Evolutionary conservation across 2,888 invertebrate genomes (phyloP).

Genomic region (Torymus auratus): DNA sequence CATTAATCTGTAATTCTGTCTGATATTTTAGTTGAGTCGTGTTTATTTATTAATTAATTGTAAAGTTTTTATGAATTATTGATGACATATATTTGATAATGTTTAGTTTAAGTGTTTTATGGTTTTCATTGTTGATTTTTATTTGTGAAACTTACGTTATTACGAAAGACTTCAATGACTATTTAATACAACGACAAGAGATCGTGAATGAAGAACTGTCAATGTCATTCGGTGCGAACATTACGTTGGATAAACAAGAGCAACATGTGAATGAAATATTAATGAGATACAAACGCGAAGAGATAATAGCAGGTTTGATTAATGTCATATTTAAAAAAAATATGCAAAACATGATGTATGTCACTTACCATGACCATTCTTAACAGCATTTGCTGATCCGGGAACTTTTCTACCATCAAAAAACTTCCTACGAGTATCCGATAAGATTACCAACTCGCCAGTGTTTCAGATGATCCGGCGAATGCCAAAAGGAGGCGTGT

Average conservation of each 20-base stretch:
- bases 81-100: no score
- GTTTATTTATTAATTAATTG: no score
- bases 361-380: neutral
- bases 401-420: slow-evolving; percentile 81
- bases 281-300: slow-evolving; percentile 79
- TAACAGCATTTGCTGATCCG: slow-evolving; percentile 68
- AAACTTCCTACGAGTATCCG: slow-evolving; percentile 82
- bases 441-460: slow-evolving; percentile 80
- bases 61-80: no score
- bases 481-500: slow-evolving; percentile 86
- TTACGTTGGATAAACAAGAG: slow-evolving; percentile 78
- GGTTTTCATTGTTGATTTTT: no score
- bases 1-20: no score
- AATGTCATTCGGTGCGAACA: slow-evolving; percentile 78
- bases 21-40: no score
- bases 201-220: slow-evolving; percentile 75
- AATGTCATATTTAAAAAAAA: neutral
- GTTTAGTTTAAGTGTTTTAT: no score
- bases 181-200: slow-evolving; percentile 30
- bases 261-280: slow-evolving; percentile 78
- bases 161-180: neutral
- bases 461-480: slow-evolving; percentile 82
- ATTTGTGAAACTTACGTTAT: no score
- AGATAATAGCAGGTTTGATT: slow-evolving; percentile 78
- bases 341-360: neutral